Evolutionary conservation across 1,140 invertebrate species (phyloP), one percentile per base, ranked within the genome.

Genomic region (Plectrocnemia conspersa): DNA sequence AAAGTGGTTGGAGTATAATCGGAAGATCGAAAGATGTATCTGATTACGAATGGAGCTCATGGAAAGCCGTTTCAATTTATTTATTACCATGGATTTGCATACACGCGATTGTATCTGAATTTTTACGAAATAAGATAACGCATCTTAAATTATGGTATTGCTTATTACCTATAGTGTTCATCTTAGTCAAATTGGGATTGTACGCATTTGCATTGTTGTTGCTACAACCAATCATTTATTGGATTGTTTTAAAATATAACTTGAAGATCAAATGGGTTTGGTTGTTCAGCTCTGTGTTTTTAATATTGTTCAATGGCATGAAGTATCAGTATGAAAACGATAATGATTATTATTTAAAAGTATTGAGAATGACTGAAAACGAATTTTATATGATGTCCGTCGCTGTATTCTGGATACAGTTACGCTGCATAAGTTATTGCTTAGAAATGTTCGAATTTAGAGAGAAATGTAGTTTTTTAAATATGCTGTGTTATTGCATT

Each of bases 401-500:
- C 56, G 64, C 66, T 54, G 59, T 71, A 23, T 69, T 68, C 5
- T 76, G 74, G 74, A 68, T 73, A 58, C 65, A 73, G 56, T 54
- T 74, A n/a, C 62, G 72, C 62, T 76, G 72, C 24, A 73, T 74
- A 24, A 74, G 72, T 58, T 74, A 63, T 52, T 68, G 64, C 36
- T 61, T 74, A 54, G 71, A 76, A 22, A 68, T 24, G 38, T 33
- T 7, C 24, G 15, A 36, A 23, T 50, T 22, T 1, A 13, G 23
- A 13, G 1, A 13, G 6, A 45, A 27, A 13, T 27, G 18, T 45
- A 13, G 18, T 6, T 15, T 67, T 16, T 25, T 69, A 18, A 67
- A 71, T 35, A 67, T 74, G 63, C 64, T 73, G 33, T 69, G 82
- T 23, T 93, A 93, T 65, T 80, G 80, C 54, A 79, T 92, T 56